Percentiles rank a stretch among this genome's conserved stretches.
Evolutionary conservation across 2,797 vertebrate species (phyloP).

Genomic region (Onychomys arenicola): DNA sequence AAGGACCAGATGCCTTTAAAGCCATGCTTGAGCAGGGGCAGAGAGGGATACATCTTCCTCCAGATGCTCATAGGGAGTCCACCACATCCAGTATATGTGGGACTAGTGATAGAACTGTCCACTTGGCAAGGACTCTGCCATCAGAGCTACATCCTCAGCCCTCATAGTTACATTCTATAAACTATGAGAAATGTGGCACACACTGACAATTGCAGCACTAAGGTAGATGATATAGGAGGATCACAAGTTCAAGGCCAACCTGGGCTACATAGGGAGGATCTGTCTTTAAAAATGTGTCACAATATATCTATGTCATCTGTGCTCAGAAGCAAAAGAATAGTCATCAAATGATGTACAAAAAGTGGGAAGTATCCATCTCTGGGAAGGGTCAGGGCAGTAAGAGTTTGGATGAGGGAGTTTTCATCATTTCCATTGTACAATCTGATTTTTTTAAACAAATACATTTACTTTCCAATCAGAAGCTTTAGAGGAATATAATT

Average conservation of each 20-base stretch:
- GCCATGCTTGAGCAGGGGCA: not conserved
- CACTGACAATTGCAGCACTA: not conserved
- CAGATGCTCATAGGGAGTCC: not conserved
- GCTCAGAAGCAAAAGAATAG: not conserved
- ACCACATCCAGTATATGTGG: too few relatives aligned
- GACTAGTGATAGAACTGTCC: not conserved
- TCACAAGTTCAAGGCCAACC: not conserved
- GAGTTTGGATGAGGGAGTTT: not conserved
- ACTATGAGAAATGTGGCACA: not conserved
- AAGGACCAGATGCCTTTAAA: not conserved
- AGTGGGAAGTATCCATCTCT: not conserved
- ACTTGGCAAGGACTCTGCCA: not conserved
- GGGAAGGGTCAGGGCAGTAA: not conserved
- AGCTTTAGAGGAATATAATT: not conserved
- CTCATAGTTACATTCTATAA: not conserved
- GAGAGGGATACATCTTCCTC: too few relatives aligned
- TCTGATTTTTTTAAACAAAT: not conserved
- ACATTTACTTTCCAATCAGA: not conserved
- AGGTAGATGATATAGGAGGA: not conserved
- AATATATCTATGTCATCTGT: not conserved
- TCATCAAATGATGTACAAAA: not conserved
- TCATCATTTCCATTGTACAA: not conserved
- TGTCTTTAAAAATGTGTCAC: not conserved
- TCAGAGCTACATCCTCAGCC: too few relatives aligned
- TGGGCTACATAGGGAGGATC: not conserved